Conservation (phyloP, 2,113 vertebrate species). For the Eleginops maclovinus region DNA sequence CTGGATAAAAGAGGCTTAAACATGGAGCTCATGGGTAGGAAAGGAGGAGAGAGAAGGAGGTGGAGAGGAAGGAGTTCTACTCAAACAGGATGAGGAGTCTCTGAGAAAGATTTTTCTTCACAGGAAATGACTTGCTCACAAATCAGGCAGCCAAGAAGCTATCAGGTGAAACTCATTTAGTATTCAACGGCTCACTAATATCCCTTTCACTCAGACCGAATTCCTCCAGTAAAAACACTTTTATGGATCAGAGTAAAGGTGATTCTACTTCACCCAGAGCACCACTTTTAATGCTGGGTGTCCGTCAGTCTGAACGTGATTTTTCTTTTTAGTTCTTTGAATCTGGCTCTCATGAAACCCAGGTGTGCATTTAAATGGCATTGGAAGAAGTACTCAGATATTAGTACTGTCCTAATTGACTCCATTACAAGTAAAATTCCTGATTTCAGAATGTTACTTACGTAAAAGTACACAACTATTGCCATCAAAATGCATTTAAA, state of each 20-base stretch:
- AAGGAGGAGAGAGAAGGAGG: constrained; percentile 43
- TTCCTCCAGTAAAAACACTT: constrained; percentile 17
- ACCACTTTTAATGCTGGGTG: constrained; percentile 3
- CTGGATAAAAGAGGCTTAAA: constrained; percentile 7
- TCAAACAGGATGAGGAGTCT: constrained; percentile 70
- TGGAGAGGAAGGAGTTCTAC: constrained; percentile 38
- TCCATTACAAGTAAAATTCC: too few species aligned
- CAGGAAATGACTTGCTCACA: constrained; percentile 76
- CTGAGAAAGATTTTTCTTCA: constrained; percentile 59
- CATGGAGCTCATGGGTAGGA: neutral
- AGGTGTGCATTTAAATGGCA: constrained; percentile 44
- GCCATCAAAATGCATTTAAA: too few species aligned
- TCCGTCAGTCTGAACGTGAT: neutral
- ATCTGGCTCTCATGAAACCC: constrained; percentile 48
- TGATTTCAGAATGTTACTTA: too few species aligned
- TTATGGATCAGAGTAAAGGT: neutral
- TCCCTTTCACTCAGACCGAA: neutral
- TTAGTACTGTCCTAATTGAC: too few species aligned
- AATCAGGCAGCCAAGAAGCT: constrained; percentile 54
- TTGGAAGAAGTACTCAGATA: too few species aligned
- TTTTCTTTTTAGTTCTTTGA: neutral
- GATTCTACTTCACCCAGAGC: neutral
- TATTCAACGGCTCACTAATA: constrained; percentile 2
- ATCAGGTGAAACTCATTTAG: constrained; percentile 20
- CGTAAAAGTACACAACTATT: too few species aligned